A percentile compares a stretch with the other conserved stretches of the same genome.
phyloP scores from a whole-genome alignment of 2,113 vertebrate genomes.

The Propithecus coquereli region DNA sequence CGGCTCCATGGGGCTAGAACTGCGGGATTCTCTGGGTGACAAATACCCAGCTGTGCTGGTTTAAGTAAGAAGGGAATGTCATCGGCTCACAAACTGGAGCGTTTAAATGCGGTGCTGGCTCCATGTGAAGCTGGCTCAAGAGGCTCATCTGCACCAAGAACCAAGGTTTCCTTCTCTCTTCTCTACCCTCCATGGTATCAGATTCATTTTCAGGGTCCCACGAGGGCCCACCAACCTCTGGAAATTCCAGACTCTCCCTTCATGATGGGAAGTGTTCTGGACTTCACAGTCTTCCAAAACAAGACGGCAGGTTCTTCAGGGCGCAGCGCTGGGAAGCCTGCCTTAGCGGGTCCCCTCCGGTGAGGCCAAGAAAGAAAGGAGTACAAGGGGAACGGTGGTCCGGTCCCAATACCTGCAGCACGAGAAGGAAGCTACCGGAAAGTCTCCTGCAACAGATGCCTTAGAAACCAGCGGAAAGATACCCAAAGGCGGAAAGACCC shows the following conservation, averaged over 20 bases:
- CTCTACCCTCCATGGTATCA: background rate
- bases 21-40: background rate
- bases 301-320: too few relatives aligned
- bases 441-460: too few relatives aligned
- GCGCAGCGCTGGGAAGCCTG: too few relatives aligned
- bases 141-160: background rate
- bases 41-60: too few relatives aligned
- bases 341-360: too few relatives aligned
- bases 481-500: too few relatives aligned
- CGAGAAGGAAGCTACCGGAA: too few relatives aligned
- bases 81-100: background rate
- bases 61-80: background rate
- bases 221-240: too few relatives aligned
- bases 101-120: background rate
- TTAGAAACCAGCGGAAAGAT: too few relatives aligned
- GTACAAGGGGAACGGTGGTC: too few relatives aligned
- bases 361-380: too few relatives aligned
- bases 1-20: background rate
- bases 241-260: background rate
- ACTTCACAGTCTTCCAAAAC: background rate
- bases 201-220: background rate
- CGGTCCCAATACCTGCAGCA: too few relatives aligned
- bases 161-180: background rate
- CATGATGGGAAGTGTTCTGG: background rate
- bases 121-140: background rate